phyloP scores from a whole-genome alignment of 1,140 invertebrate species.

The Drosophila biarmipes region DNA sequence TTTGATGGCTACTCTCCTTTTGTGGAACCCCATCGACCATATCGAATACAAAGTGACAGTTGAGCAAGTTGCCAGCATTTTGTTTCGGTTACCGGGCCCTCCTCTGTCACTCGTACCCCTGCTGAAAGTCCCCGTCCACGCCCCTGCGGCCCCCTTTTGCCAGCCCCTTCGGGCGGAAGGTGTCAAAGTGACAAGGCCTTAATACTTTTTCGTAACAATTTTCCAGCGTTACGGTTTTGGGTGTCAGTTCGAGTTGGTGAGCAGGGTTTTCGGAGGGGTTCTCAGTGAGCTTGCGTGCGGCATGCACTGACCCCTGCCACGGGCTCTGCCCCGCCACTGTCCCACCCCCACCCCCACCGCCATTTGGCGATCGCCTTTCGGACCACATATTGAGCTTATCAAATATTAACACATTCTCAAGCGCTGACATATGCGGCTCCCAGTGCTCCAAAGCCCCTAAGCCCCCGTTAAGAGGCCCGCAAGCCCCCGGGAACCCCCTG shows the following conservation, averaged over 20 bases:
- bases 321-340: conserved; percentile 1
- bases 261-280: background rate
- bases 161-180: conserved; percentile 35
- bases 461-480: conserved; percentile 1
- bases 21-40: conserved; percentile 13
- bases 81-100: conserved; percentile 23
- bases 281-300: conserved; percentile 46
- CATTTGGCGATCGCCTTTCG: conserved; percentile 43
- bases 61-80: conserved; percentile 40
- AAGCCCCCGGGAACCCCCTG: background rate
- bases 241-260: conserved; percentile 53
- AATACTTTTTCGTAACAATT: conserved; percentile 78
- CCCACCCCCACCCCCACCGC: conserved; percentile 2
- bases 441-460: conserved; percentile 1
- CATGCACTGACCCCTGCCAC: conserved; percentile 55
- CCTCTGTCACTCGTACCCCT: background rate
- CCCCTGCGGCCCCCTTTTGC: background rate
- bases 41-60: conserved; percentile 49
- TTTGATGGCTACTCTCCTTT: conserved; percentile 8
- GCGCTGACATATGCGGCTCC: conserved; percentile 67
- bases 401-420: conserved; percentile 82
- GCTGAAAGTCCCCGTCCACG: background rate
- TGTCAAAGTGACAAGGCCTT: conserved; percentile 80
- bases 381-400: conserved; percentile 81
- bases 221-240: conserved; percentile 61